A percentile compares a stretch with the other conserved stretches of the same genome.
Evolutionary conservation across 2,888 invertebrate species (phyloP).

Genomic region (Microdon myrmicae): DNA sequence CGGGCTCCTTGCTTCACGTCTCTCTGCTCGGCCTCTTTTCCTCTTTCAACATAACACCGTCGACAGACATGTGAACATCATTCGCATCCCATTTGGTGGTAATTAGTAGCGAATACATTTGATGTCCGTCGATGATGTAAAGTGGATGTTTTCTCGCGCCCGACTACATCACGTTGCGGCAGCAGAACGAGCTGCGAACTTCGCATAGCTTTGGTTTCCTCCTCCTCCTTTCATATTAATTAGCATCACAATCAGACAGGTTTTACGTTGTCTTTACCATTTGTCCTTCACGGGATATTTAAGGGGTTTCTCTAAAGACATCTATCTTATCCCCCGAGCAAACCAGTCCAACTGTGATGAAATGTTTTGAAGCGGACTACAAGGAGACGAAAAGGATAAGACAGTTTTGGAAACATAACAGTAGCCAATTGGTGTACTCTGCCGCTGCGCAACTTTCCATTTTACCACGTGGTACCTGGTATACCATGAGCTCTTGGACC

Average conservation of each 20-base stretch:
- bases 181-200: slow-evolving; percentile 10
- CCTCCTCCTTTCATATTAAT: slow-evolving; percentile 22
- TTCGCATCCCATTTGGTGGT: slow-evolving; percentile 38
- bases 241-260: slow-evolving; percentile 34
- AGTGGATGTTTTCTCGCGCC: slow-evolving; percentile 51
- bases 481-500: no score
- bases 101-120: slow-evolving; percentile 52
- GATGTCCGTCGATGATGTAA: slow-evolving; percentile 52
- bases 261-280: slow-evolving; percentile 9
- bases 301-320: slow-evolving; percentile 11
- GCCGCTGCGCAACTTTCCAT: background rate
- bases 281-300: background rate
- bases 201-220: background rate
- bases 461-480: no score
- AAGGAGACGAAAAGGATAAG: background rate
- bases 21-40: no score
- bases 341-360: background rate
- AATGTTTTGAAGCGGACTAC: slow-evolving; percentile 1
- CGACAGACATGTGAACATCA: slow-evolving; percentile 30
- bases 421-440: slow-evolving; percentile 20
- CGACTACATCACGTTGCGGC: slow-evolving; percentile 10
- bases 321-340: slow-evolving; percentile 10
- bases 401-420: slow-evolving; percentile 5
- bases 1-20: no score
- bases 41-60: no score